These are phyloP conservation scores for Tachycineta bicolor DNA, from an alignment of 2,113 vertebrate species.

Conservation along the genomic window DNA sequence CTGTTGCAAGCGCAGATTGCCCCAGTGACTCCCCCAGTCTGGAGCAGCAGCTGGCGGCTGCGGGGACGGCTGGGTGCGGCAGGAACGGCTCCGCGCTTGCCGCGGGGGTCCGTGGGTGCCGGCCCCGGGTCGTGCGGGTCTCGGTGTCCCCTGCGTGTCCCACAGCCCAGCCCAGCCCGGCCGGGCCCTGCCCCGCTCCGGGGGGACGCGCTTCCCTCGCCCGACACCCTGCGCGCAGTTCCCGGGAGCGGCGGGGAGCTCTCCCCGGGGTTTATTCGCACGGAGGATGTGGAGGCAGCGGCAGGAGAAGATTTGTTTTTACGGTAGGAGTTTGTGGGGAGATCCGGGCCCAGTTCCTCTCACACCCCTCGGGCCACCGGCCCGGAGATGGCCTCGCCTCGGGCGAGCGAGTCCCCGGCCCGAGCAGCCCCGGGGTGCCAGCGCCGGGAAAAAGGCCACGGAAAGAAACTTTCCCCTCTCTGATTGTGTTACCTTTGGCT, in stretches of 20 bases:
- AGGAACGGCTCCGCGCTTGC: neutral
- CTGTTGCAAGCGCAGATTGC: neutral
- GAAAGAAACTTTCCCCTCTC: slow-evolving; percentile 49
- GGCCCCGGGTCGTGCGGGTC: neutral
- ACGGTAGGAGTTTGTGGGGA: neutral
- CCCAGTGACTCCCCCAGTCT: neutral
- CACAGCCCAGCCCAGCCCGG: neutral
- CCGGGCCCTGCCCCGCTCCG: neutral
- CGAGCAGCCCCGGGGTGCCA: neutral
- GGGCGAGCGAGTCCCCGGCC: neutral
- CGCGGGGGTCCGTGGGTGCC: neutral
- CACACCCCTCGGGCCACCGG: neutral
- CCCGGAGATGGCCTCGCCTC: neutral
- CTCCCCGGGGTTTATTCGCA: neutral
- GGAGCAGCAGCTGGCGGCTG: neutral
- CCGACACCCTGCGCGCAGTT: neutral
- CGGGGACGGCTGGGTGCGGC: neutral
- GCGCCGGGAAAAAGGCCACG: slow-evolving; percentile 26
- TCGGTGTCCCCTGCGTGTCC: neutral
- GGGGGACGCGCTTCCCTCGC: neutral
- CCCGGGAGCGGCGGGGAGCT: neutral
- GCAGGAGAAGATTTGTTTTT: neutral
- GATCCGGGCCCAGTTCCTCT: neutral
- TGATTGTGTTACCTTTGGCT: slow-evolving; percentile 47
- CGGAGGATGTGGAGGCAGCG: neutral